phyloP scores from a whole-genome alignment of 2,888 invertebrate genomes.

The Aphelenchoides bicaudatus region DNA sequence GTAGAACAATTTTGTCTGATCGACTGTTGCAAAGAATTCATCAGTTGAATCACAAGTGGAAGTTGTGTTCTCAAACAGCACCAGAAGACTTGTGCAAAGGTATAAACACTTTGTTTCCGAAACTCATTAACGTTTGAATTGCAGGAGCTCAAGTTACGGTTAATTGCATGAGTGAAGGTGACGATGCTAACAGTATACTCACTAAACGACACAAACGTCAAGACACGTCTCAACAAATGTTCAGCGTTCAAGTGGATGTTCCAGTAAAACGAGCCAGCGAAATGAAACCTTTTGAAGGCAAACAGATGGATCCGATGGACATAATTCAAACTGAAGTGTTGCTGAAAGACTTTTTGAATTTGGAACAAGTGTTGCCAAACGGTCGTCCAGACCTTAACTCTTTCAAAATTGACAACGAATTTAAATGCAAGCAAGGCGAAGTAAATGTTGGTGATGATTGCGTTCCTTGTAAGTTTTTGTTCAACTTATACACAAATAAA shows the following conservation, averaged over 20 bases:
- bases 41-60: conserved; percentile 87
- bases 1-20: conserved; percentile 66
- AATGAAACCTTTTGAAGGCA: conserved; percentile 5
- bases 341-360: conserved; percentile 69
- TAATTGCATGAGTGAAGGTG: conserved; percentile 69
- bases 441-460: conserved; percentile 89
- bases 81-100: conserved; percentile 38
- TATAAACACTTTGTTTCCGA: no score
- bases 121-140: no score
- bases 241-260: conserved; percentile 60
- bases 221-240: conserved; percentile 21
- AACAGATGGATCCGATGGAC: conserved; percentile 62
- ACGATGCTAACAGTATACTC: conserved; percentile 6
- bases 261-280: conserved; percentile 64
- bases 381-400: conserved; percentile 89
- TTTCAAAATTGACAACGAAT: conserved; percentile 79
- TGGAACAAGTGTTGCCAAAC: conserved; percentile 69
- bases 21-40: conserved; percentile 84
- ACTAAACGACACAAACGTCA: conserved; percentile 5
- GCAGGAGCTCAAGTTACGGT: conserved; percentile 73
- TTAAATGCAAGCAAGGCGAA: conserved; percentile 85
- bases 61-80: conserved; percentile 74
- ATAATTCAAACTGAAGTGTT: conserved; percentile 83
- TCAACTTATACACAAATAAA: neutral
- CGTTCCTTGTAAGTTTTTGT: no score